Percentiles rank a stretch among this genome's conserved stretches.
These are phyloP conservation scores for Chionomys nivalis DNA, from an alignment of 2,113 vertebrate species.

Conservation along the genomic window DNA sequence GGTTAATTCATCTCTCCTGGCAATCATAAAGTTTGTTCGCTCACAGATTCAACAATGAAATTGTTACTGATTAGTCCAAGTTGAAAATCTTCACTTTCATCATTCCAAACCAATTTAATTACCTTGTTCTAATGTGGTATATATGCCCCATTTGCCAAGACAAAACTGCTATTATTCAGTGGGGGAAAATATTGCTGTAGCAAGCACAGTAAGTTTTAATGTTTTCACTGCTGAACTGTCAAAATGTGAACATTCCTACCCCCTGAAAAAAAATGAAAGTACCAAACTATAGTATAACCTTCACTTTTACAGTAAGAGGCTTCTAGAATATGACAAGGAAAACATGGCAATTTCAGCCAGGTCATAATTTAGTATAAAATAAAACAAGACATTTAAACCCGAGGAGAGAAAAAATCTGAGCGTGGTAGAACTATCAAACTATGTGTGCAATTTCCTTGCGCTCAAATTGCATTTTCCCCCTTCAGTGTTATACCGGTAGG, in stretches of 20 bases:
- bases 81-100: conserved; percentile 67
- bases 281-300: conserved; percentile 61
- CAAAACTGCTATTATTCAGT: conserved; percentile 78
- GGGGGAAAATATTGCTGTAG: conserved; percentile 57
- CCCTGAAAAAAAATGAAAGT: conserved; percentile 68
- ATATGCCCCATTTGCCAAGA: conserved; percentile 81
- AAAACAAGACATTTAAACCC: conserved; percentile 89
- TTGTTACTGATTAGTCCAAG: conserved; percentile 70
- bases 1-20: conserved; percentile 73
- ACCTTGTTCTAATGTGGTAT: conserved; percentile 72
- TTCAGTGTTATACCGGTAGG: conserved; percentile 86
- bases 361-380: conserved; percentile 89
- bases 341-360: conserved; percentile 81
- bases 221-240: conserved; percentile 78
- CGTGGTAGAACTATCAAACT: conserved; percentile 87
- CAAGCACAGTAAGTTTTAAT: conserved; percentile 70
- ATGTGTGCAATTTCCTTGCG: conserved; percentile 88
- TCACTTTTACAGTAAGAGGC: conserved; percentile 82
- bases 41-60: conserved; percentile 67
- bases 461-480: conserved; percentile 90
- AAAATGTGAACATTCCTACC: conserved; percentile 69
- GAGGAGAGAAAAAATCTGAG: conserved; percentile 81
- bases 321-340: conserved; percentile 80
- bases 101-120: conserved; percentile 76
- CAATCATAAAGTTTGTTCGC: conserved; percentile 71